Evolutionary conservation across 2,113 vertebrate genomes (phyloP).

Genomic region (Oncorhynchus keta): DNA sequence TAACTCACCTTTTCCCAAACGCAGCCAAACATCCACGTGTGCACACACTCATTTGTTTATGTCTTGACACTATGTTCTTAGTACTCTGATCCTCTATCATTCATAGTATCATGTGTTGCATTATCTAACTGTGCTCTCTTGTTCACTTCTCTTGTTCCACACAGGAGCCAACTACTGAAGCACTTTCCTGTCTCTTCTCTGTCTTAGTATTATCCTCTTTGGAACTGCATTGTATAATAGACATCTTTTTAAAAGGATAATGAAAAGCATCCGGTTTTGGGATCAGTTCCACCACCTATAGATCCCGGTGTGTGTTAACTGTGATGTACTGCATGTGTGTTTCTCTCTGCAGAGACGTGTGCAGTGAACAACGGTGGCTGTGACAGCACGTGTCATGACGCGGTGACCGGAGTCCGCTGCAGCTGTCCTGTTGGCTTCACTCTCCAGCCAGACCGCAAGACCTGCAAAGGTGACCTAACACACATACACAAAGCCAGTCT

Average conservation of each 20-base stretch:
- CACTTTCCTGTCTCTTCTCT: constrained; percentile 14
- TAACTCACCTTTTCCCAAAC: constrained; percentile 25
- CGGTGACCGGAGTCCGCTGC: constrained; percentile 90
- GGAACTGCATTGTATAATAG: neutral
- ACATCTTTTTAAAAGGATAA: neutral
- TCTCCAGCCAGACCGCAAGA: constrained; percentile 93
- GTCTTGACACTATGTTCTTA: constrained; percentile 10
- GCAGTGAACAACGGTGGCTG: constrained; percentile 97
- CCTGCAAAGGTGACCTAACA: constrained; percentile 87
- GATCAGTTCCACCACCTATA: neutral
- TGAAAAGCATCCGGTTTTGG: neutral
- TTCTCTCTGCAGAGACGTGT: constrained; percentile 84
- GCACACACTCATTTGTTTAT: constrained; percentile 8
- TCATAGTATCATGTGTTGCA: constrained; percentile 19
- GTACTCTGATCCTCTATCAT: constrained; percentile 16
- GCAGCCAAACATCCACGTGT: constrained; percentile 31
- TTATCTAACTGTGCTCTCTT: constrained; percentile 18
- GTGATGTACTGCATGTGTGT: neutral
- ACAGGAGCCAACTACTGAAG: constrained; percentile 13
- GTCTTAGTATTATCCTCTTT: constrained; percentile 5
- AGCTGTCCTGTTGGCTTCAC: constrained; percentile 98
- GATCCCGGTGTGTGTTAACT: constrained; percentile 11
- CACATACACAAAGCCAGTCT: neutral
- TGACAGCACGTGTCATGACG: constrained; percentile 96
- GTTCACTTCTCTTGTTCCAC: neutral